phyloP scores from a whole-genome alignment of 2,888 invertebrate species.

The Mesorhabditis spiculigera region DNA sequence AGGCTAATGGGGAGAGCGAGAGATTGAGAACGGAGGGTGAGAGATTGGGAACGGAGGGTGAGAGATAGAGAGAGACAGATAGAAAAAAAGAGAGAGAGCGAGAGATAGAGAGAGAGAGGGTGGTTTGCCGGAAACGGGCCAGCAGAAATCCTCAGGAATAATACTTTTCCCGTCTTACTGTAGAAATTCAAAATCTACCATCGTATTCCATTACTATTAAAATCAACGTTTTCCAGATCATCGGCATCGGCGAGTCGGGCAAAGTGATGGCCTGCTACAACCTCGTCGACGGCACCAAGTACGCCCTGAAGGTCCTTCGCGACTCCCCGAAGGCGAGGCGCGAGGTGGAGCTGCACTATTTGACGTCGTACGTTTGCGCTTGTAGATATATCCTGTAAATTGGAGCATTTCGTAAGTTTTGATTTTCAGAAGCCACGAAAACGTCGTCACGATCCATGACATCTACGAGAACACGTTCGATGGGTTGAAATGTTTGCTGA shows the following conservation, averaged over 20 bases:
- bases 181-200: no score
- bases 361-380: slow-evolving; percentile 64
- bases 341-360: slow-evolving; percentile 93
- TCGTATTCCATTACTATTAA: background rate
- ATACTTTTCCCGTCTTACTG: no score
- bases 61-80: no score
- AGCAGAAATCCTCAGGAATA: no score
- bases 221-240: slow-evolving; percentile 66
- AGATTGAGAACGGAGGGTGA: no score
- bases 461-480: slow-evolving; percentile 93
- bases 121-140: no score
- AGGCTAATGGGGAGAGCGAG: background rate
- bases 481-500: slow-evolving; percentile 83
- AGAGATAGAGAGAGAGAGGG: background rate
- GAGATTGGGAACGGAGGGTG: no score
- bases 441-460: slow-evolving; percentile 87
- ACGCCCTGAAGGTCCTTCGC: slow-evolving; percentile 85
- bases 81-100: no score
- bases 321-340: slow-evolving; percentile 87
- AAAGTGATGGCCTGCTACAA: slow-evolving; percentile 92
- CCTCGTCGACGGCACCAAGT: slow-evolving; percentile 74
- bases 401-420: no score
- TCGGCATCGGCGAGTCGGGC: slow-evolving; percentile 94
- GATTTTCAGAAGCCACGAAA: slow-evolving; percentile 75
- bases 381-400: no score